A percentile compares a stretch with the other conserved stretches of the same genome.
phyloP scores from a whole-genome alignment of 2,113 vertebrate species.

The Antechinus flavipes region DNA sequence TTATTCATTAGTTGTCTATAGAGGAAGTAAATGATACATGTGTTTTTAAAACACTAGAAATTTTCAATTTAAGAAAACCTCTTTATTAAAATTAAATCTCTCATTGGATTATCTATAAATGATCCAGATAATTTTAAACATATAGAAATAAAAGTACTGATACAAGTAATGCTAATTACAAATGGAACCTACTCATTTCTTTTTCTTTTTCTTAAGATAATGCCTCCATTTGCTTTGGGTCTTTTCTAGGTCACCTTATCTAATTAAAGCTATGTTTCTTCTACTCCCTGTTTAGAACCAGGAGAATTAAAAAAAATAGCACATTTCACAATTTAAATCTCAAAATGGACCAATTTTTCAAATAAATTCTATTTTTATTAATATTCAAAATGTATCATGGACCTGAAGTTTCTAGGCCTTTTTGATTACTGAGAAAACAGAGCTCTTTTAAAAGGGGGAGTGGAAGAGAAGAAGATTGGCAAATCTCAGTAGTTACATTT shows the following conservation, averaged over 20 bases:
- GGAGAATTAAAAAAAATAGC: neutral
- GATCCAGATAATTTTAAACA: neutral
- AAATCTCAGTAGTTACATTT: neutral
- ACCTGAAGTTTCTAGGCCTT: neutral
- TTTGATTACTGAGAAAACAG: neutral
- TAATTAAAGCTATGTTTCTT: neutral
- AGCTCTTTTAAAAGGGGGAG: neutral
- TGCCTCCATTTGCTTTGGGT: neutral
- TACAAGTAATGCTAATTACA: slow-evolving; percentile 1
- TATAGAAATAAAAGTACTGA: neutral
- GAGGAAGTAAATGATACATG: neutral
- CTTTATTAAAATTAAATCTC: neutral
- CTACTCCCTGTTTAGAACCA: neutral
- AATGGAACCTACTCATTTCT: rapidly evolving
- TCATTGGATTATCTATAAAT: neutral
- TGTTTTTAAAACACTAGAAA: neutral
- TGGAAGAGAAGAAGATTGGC: neutral
- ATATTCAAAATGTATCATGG: slow-evolving; percentile 17
- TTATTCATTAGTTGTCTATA: neutral
- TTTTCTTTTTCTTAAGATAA: slow-evolving; percentile 22
- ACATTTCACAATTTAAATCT: neutral
- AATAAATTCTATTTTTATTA: neutral
- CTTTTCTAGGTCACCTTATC: neutral
- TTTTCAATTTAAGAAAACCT: neutral
- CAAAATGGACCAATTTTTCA: neutral